phyloP scores from a whole-genome alignment of 1,140 invertebrate genomes.

The Eubasilissa regina region DNA sequence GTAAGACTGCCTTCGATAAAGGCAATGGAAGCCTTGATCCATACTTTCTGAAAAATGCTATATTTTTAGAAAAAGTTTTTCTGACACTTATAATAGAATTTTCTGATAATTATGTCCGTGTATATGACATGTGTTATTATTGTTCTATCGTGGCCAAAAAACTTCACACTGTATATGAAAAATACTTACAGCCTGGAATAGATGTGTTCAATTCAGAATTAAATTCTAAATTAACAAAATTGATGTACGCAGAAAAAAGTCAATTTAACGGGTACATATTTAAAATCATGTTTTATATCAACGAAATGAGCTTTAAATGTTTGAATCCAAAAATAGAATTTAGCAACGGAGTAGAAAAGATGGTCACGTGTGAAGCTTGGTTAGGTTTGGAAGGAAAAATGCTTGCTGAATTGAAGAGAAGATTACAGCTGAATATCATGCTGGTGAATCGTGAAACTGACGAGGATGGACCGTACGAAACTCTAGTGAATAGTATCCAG shows the following conservation, averaged over 20 bases:
- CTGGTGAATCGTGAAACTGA: background rate
- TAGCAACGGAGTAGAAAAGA: background rate
- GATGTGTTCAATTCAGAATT: background rate
- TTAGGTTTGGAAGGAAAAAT: slow-evolving; percentile 8
- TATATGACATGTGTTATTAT: background rate
- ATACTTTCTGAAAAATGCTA: background rate
- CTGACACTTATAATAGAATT: background rate
- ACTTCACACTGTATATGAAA: background rate
- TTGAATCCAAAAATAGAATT: background rate
- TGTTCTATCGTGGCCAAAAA: background rate
- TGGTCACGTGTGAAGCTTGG: background rate
- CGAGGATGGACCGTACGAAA: background rate
- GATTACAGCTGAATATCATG: background rate
- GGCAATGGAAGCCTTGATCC: background rate
- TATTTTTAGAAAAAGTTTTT: background rate
- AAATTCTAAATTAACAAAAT: background rate
- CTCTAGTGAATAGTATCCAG: background rate
- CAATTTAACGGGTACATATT: background rate
- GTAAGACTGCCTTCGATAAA: background rate
- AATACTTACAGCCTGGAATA: background rate
- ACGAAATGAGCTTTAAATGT: background rate
- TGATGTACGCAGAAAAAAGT: background rate
- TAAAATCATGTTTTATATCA: background rate
- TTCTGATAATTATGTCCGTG: background rate
- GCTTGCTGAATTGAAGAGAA: slow-evolving; percentile 1